Base-by-base conservation (phyloP, 2,888 invertebrate species). In the Dicranocentrus wangi region DNA sequence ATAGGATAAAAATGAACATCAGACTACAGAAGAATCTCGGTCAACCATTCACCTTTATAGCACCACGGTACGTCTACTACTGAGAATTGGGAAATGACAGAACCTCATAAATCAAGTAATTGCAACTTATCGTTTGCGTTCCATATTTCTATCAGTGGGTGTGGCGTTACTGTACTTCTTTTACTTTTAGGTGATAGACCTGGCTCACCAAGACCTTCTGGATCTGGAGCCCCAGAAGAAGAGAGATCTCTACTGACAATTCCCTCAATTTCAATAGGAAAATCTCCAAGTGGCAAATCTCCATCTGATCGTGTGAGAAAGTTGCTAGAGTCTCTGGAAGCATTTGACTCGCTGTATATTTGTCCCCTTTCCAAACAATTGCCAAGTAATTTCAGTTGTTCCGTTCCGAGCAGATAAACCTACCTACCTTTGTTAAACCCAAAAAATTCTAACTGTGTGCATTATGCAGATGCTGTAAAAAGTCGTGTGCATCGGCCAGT, bases 281-380 rank as follows among this genome's bases (percentile, higher is more conserved):
- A 47, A 3, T 47, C n/a, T n/a, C 15, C 47, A 47, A 47, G 15
- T 47, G 28, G 53, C 2, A 43, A 19, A 32, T 7, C 66, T 1
- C 43, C 17, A 17, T 68, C 68, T 1, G 68, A 68, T 51, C 68
- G 68, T 1, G 43, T 68, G 1, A 17, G 28, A 60, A 25, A 21
- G 28, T 51, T 77, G 2, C 17, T 77, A 1, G 43, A 43, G 0
- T 23, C 53, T 1, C 43, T 77, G 19, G 61, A 69, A 28, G 15
- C 1, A 1, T 69, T 51, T 28, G 78, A 78, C 23, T 78, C 78
- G 0, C 27, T 78, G 0, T 78, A 78, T 42, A 39, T 78, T 10
- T 78, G 78, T 27, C 78, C 53, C 17, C 27, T 63, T 0, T 28
- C 58, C 8, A 63, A 53, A 10, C 21, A 25, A 19, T 43, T 76